These are phyloP conservation scores for Theocolax elegans DNA, from an alignment of 1,140 invertebrate species.

Conservation along the genomic window DNA sequence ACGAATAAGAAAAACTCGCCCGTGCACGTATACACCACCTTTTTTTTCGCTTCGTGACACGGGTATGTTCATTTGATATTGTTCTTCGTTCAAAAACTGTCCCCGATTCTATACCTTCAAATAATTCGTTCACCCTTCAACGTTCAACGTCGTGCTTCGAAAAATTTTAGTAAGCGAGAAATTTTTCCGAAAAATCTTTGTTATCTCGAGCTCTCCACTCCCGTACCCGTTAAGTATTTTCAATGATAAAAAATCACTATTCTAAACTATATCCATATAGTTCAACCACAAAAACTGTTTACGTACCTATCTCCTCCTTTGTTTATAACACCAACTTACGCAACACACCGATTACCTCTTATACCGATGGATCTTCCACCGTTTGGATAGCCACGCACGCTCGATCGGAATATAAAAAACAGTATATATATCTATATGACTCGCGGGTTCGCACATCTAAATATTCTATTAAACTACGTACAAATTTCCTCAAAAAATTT, in stretches of 20 bases:
- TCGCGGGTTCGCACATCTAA: not conserved
- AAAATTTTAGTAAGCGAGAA: constrained; percentile 27
- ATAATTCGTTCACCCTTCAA: constrained; percentile 4
- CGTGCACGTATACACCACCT: constrained; percentile 42
- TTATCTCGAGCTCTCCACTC: constrained; percentile 25
- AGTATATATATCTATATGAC: not conserved
- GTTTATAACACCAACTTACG: constrained; percentile 47
- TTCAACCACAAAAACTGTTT: constrained; percentile 64
- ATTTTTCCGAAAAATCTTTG: constrained; percentile 10
- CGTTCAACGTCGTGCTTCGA: constrained; percentile 40
- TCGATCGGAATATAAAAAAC: constrained; percentile 27
- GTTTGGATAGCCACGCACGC: not conserved
- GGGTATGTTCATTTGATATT: not conserved
- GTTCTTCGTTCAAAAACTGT: not conserved
- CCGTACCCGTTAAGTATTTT: constrained; percentile 29
- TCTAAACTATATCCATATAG: constrained; percentile 66
- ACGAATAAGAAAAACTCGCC: constrained; percentile 19
- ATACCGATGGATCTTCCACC: constrained; percentile 21
- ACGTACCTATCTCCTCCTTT: constrained; percentile 45
- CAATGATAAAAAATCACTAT: constrained; percentile 52
- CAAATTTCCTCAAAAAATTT: constrained; percentile 32
- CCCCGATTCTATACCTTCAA: too few relatives aligned
- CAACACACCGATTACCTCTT: constrained; percentile 49
- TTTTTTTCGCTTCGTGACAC: constrained; percentile 41
- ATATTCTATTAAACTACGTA: constrained; percentile 36